phyloP scores from a whole-genome alignment of 2,797 vertebrate genomes.

The Periparus ater region DNA sequence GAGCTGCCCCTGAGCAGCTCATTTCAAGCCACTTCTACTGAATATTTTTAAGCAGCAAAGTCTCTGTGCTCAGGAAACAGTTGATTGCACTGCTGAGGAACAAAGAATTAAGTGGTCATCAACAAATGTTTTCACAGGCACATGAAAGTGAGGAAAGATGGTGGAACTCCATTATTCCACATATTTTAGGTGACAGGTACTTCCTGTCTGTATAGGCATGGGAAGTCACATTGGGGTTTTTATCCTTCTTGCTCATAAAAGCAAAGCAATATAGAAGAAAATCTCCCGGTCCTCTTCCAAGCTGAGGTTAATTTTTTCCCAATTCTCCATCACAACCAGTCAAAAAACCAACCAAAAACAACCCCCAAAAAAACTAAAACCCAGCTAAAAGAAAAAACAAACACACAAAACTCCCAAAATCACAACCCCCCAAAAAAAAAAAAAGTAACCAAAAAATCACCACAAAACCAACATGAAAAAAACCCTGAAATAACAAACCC shows the following conservation, averaged over 20 bases:
- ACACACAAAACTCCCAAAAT: rapidly evolving
- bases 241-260: not conserved
- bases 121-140: not conserved
- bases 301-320: not conserved
- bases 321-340: not conserved
- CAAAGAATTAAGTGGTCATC: not conserved
- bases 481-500: not conserved
- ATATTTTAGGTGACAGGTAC: not conserved
- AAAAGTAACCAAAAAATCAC: not conserved
- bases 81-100: not conserved
- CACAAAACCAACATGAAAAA: not conserved
- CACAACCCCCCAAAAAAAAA: not conserved
- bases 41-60: not conserved
- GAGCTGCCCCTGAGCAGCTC: not conserved
- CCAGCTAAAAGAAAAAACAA: not conserved
- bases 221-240: not conserved
- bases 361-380: not conserved
- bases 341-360: not conserved
- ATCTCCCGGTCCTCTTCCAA: not conserved
- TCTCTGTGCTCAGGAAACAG: not conserved
- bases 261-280: not conserved
- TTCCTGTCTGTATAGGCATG: not conserved
- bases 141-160: not conserved
- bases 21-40: not conserved
- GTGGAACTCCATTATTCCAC: not conserved